phyloP scores from a whole-genome alignment of 2,888 invertebrate species.

The Choristoneura rosaceana region DNA sequence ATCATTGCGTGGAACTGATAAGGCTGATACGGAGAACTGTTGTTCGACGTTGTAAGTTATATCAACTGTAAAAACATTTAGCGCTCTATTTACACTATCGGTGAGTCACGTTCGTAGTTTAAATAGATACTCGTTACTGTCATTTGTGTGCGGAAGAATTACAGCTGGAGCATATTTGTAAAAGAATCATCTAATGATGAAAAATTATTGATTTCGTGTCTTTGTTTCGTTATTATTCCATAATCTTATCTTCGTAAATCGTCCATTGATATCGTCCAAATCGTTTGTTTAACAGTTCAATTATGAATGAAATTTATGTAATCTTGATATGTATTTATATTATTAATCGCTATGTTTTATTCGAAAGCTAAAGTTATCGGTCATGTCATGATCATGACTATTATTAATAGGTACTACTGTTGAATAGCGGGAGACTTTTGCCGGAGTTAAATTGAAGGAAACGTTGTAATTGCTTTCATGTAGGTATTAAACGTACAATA shows the following conservation, averaged over 20 bases:
- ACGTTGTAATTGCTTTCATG: constrained; percentile 28
- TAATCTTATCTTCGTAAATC: not conserved
- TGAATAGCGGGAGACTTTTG: not conserved
- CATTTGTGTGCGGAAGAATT: constrained; percentile 10
- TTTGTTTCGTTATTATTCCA: not conserved
- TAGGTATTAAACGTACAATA: constrained; percentile 26
- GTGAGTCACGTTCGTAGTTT: constrained; percentile 23
- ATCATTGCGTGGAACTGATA: constrained; percentile 31
- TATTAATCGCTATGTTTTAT: not conserved
- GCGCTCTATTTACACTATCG: constrained; percentile 29
- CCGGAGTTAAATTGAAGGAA: not conserved
- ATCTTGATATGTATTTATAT: not conserved
- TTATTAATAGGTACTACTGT: too few species aligned
- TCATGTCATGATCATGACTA: not conserved
- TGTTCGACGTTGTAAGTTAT: constrained; percentile 16
- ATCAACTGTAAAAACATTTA: constrained; percentile 39
- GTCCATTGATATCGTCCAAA: not conserved
- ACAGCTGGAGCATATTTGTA: not conserved
- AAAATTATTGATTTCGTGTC: not conserved
- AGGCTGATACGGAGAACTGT: constrained; percentile 36
- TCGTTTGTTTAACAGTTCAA: not conserved
- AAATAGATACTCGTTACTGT: constrained; percentile 20
- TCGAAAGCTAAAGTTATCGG: constrained; percentile 7
- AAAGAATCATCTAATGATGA: not conserved
- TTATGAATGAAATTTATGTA: not conserved